Percentiles rank a stretch among this genome's conserved stretches.
These are phyloP conservation scores for Ceratoteleas bidentatus DNA, from an alignment of 1,140 invertebrate genomes.

Conservation along the genomic window DNA sequence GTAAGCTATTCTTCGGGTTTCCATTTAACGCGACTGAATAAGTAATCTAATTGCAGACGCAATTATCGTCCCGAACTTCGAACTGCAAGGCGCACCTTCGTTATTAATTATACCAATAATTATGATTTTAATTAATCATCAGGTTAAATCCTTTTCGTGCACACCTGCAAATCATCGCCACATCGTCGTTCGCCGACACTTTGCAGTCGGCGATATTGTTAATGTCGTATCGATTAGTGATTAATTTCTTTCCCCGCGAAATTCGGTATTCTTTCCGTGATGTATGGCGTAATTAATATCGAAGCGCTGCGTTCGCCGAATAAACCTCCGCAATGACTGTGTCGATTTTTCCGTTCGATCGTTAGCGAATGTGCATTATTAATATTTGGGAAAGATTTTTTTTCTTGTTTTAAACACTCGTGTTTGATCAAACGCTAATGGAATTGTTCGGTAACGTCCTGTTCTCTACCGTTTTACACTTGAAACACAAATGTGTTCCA, in stretches of 20 bases:
- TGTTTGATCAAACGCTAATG: background rate
- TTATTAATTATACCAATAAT: slow-evolving; percentile 4
- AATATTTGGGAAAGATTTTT: background rate
- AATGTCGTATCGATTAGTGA: slow-evolving; percentile 1
- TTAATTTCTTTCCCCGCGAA: background rate
- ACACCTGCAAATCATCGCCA: background rate
- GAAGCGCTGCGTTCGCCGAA: too few relatives aligned
- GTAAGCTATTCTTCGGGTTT: too few relatives aligned
- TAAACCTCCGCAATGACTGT: too few relatives aligned
- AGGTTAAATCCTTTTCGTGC: background rate
- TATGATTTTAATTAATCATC: slow-evolving; percentile 6
- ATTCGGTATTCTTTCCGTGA: too few relatives aligned
- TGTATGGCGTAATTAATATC: too few relatives aligned
- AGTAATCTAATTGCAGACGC: background rate
- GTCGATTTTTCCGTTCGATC: too few relatives aligned
- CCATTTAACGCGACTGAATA: too few relatives aligned
- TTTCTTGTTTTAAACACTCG: background rate
- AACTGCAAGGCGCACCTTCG: background rate
- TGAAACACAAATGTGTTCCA: too few relatives aligned
- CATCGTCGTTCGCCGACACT: slow-evolving; percentile 1
- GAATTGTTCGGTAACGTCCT: background rate
- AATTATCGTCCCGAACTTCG: background rate
- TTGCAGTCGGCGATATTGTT: background rate
- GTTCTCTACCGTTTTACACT: background rate
- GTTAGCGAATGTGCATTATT: too few relatives aligned